Base-by-base conservation (phyloP, 2,888 invertebrate species). In the Autographa gamma region DNA sequence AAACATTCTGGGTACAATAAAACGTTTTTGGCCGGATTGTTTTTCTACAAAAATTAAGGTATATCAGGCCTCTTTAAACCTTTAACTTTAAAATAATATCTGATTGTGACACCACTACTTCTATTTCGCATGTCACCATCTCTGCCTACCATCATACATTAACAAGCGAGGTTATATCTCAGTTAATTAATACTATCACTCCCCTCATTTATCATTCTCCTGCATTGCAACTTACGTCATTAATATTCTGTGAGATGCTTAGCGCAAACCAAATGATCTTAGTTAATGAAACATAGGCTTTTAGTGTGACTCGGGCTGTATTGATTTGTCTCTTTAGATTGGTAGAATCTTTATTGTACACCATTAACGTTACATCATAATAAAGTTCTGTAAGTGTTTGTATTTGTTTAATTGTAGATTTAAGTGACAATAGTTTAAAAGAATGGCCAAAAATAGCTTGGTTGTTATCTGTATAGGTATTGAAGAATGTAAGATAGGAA, bases 241-340 rank as follows among this genome's bases (percentile, higher is more conserved):
- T 85, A 83, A 81, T 85, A 85, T 83, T 84, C 82, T 59, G 58
- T 18, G 52, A 71, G 74, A 54, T 61, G 63, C 56, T 13, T 63
- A 25, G 64, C 56, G 65, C 60, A 31, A 56, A 38, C 58, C 19
- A 32, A 9, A 38, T 13, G 61, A 34, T 66, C 71, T 48, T 66
- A n/a, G 48, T 65, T 65, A 65, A 66, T 56, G 58, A 48, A 69
- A 61, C 41, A 64, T 69, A 25, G 25, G 56, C 52, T 43, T 19
- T 43, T 43, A 19, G 32, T 32, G 32, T 18, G 62, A 43, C 48
- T 66, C 18, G 14, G 60, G 19, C 60, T 34, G 34, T 60, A 34
- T 16, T 16, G 48, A 18, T n/a, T 56, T 54, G 54, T 19, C 13
- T 56, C 19, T 3, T 13, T 4, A 56, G 19, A n/a, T 48, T n/a